phyloP scores from a whole-genome alignment of 1,140 invertebrate species.

The Stegodyphus mimosarum region DNA sequence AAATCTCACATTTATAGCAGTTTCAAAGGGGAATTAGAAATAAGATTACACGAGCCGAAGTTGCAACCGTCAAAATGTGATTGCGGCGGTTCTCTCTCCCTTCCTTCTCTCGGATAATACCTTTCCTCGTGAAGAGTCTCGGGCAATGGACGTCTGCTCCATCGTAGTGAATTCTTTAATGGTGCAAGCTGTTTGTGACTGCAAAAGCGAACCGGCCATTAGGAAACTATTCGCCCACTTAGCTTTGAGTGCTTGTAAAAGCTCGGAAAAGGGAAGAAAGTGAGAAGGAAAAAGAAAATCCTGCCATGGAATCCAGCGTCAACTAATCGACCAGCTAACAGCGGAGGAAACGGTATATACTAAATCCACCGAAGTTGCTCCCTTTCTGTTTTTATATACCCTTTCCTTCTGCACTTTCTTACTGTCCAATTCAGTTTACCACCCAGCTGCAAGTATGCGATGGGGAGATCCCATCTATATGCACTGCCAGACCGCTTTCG shows the following conservation, averaged over 20 bases:
- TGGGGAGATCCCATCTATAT: constrained; percentile 48
- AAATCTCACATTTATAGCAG: not conserved
- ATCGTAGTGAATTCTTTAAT: constrained; percentile 41
- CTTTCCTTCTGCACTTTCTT: constrained; percentile 24
- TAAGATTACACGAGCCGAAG: no score
- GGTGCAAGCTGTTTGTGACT: constrained; percentile 51
- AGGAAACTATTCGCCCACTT: constrained; percentile 57
- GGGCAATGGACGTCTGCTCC: not conserved
- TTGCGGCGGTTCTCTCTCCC: not conserved
- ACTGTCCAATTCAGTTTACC: constrained; percentile 57
- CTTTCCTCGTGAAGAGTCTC: constrained; percentile 12
- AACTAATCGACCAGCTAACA: constrained; percentile 48
- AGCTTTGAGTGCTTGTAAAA: constrained; percentile 54
- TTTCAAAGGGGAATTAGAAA: not conserved
- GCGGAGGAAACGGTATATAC: constrained; percentile 26
- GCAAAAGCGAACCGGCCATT: constrained; percentile 29
- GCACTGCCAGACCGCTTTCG: constrained; percentile 23
- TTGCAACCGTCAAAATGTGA: not conserved
- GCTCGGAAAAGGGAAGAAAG: constrained; percentile 13
- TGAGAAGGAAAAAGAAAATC: constrained; percentile 15
- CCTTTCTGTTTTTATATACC: constrained; percentile 34
- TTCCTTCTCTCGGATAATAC: not conserved
- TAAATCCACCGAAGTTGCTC: constrained; percentile 32
- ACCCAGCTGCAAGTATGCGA: constrained; percentile 34
- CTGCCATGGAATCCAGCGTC: constrained; percentile 11